Base-by-base conservation (phyloP, 2,888 invertebrate genomes). In the Sesia bembeciformis region DNA sequence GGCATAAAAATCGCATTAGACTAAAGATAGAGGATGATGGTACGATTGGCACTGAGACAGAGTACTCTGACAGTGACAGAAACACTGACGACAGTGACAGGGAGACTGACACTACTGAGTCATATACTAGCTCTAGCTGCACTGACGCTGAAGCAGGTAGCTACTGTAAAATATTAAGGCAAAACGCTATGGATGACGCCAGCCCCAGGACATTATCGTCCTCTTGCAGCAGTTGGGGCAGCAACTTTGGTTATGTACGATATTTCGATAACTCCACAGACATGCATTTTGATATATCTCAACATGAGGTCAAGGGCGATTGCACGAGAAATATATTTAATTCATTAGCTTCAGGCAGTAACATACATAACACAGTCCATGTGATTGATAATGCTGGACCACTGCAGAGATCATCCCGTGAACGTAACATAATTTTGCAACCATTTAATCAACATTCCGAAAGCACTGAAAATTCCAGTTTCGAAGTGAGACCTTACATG, bases 171-270 rank as follows among this genome's bases (percentile, higher is more conserved):
- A 84, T 92, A 4, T 81, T 89, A 54, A 84, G 93, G 56, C 93
- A 93, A 73, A 87, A 93, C 72, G 92, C 93, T 39, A 67, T 93
- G 58, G 91, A 91, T 55, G 82, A 81, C 60, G 74, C 77, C 49
- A 90, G 85, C 56, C 81, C 81, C n/a, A 71, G 81, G 60, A 84
- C 81, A 39, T 79, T 81, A 52, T 86, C 85, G 4, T 90, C 90
- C 4, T 84, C 83, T 56, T 84, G 84, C 58, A 91, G 91, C 57
- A 92, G 91, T 77, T 89, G 90, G 84, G 90, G 89, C 3, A 91
- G 90, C 69, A 91, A 91, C 70, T 93, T 93, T 73, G 93, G 93
- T 49, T 94, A 93, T 66, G 90, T 94, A 40, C 89, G 92, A 52
- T 94, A 93, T 76, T 92, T 91, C 65, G 91, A 93, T 62, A 83